Conservation (phyloP, 2,797 vertebrate species). For the Darevskia mixta region DNA sequence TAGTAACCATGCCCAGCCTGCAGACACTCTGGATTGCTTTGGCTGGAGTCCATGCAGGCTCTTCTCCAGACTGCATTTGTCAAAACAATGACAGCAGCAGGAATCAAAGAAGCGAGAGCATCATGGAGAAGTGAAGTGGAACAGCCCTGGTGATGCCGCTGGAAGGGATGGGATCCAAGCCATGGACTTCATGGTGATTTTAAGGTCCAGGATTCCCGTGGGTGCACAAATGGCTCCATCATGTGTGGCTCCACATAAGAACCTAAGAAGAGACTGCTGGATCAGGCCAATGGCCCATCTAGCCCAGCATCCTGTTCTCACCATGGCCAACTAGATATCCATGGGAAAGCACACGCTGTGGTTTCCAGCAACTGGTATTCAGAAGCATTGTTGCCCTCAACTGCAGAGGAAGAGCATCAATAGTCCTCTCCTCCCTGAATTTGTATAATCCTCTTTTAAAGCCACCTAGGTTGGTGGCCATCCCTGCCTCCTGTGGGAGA, state of each 20-base stretch:
- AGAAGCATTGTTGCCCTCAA: too few species aligned
- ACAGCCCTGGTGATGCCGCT: constrained; percentile 18
- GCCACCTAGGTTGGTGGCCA: too few species aligned
- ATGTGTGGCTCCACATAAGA: neutral
- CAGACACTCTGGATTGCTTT: constrained; percentile 27
- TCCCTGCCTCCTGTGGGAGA: too few species aligned
- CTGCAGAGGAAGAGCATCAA: too few species aligned
- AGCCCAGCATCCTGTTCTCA: too few species aligned
- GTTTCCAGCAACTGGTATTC: too few species aligned
- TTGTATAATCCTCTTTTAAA: too few species aligned
- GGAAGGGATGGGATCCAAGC: constrained; percentile 26
- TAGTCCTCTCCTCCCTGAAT: too few species aligned
- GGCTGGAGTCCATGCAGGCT: constrained; percentile 29
- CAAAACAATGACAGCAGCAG: constrained; percentile 50
- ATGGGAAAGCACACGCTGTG: too few species aligned
- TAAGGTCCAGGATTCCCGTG: neutral
- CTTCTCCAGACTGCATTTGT: constrained; percentile 46
- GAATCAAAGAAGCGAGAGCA: constrained; percentile 39
- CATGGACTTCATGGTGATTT: neutral
- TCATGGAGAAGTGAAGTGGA: constrained; percentile 6
- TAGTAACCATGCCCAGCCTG: constrained; percentile 27
- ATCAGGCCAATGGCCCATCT: too few species aligned
- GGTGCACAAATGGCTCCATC: neutral
- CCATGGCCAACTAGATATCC: too few species aligned
- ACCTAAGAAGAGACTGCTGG: neutral